Conservation (phyloP, 1,140 invertebrate genomes). For the Drosophila dunni region DNA sequence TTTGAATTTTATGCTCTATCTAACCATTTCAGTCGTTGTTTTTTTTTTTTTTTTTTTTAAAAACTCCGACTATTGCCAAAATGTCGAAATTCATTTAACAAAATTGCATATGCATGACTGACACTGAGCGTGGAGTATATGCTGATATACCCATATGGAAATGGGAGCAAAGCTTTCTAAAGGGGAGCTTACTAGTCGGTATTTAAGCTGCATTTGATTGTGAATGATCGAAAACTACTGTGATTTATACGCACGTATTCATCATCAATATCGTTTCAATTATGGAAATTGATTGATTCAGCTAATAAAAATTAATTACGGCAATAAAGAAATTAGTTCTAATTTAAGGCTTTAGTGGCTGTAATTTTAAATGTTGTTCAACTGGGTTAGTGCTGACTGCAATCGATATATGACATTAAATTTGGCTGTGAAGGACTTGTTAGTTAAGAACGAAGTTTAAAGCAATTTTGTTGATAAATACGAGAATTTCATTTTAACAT, state of each 20-base stretch:
- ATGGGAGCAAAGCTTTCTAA: too few relatives aligned
- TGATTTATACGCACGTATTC: constrained; percentile 37
- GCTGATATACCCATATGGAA: too few relatives aligned
- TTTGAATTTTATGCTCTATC: constrained; percentile 5
- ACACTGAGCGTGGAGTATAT: neutral
- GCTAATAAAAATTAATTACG: neutral
- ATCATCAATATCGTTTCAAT: constrained; percentile 20
- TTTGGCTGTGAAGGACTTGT: too few relatives aligned
- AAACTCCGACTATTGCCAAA: constrained; percentile 37
- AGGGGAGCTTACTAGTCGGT: neutral
- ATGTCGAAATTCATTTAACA: constrained; percentile 54
- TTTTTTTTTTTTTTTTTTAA: constrained; percentile 38
- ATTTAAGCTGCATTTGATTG: constrained; percentile 44
- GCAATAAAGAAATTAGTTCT: neutral
- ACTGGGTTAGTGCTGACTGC: too few relatives aligned
- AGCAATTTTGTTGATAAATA: too few relatives aligned
- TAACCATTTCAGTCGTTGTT: constrained; percentile 1
- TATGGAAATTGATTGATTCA: constrained; percentile 20
- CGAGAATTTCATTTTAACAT: too few relatives aligned
- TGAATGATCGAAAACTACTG: constrained; percentile 35
- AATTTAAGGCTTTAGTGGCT: neutral
- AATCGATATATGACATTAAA: too few relatives aligned
- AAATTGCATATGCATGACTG: constrained; percentile 63
- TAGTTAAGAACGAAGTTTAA: too few relatives aligned
- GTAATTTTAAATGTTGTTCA: too few relatives aligned